These are phyloP conservation scores for Turritopsis rubra DNA, from an alignment of 30 jellyfish, hydroid and myxozoan species.

Conservation along the genomic window DNA sequence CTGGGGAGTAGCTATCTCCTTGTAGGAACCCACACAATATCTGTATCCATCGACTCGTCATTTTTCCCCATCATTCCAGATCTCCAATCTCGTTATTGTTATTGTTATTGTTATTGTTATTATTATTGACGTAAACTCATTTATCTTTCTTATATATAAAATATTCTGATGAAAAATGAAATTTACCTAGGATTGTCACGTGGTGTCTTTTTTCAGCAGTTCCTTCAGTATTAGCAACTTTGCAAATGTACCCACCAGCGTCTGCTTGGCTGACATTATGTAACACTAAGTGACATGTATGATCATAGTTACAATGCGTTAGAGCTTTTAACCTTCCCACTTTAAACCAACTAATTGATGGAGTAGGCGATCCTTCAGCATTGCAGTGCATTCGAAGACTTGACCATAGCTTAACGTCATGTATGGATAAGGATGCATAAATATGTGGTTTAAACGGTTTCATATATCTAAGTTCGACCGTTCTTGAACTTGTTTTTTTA, in stretches of 20 bases:
- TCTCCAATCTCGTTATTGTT: no score
- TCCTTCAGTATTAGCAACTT: constrained; percentile 8
- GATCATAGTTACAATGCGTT: background rate
- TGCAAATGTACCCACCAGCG: background rate
- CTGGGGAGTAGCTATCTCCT: no score
- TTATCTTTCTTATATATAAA: no score
- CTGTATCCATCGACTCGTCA: no score
- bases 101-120: no score
- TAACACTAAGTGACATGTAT: background rate
- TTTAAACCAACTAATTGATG: background rate
- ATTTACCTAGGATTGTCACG: background rate
- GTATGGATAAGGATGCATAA: background rate
- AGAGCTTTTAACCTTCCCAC: background rate
- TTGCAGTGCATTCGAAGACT: background rate
- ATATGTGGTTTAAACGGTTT: background rate
- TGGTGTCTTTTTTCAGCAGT: background rate
- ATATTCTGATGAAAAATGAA: background rate
- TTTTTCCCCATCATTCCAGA: no score
- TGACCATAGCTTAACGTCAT: background rate
- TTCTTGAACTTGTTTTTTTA: background rate
- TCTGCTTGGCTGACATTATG: background rate
- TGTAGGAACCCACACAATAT: no score
- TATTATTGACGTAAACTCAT: no score
- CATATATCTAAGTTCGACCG: background rate
- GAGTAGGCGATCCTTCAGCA: constrained; percentile 9